phyloP scores from a whole-genome alignment of 1,140 invertebrate genomes.

The Drosophila tristis region DNA sequence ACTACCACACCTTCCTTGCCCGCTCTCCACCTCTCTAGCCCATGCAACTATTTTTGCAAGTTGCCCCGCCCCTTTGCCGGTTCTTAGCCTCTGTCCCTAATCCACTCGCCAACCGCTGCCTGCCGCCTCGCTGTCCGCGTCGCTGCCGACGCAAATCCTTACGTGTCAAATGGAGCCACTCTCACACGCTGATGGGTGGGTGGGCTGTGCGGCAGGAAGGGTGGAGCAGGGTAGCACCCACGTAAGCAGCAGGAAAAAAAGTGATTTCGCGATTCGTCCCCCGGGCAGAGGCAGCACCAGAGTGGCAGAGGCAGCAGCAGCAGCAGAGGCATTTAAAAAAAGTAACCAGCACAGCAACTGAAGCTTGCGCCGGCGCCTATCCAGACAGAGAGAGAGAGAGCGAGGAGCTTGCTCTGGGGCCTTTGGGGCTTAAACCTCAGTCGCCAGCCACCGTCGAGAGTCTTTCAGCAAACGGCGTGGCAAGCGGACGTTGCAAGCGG shows the following conservation, averaged over 20 bases:
- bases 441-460: slow-evolving; percentile 54
- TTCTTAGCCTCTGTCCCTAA: slow-evolving; percentile 41
- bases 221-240: slow-evolving; percentile 40
- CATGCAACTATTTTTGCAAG: slow-evolving; percentile 64
- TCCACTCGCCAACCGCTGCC: slow-evolving; percentile 27
- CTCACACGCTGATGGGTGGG: background rate
- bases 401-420: slow-evolving; percentile 27
- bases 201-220: slow-evolving; percentile 32
- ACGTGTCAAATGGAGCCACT: slow-evolving; percentile 64
- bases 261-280: slow-evolving; percentile 71
- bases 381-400: slow-evolving; percentile 2
- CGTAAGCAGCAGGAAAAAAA: slow-evolving; percentile 64
- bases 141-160: slow-evolving; percentile 69
- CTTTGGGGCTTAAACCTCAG: slow-evolving; percentile 31
- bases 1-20: slow-evolving; percentile 33
- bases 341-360: background rate
- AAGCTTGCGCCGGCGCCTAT: slow-evolving; percentile 62
- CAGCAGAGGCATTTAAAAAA: slow-evolving; percentile 10
- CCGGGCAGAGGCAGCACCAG: slow-evolving; percentile 61
- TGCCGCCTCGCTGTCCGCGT: background rate
- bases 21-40: background rate
- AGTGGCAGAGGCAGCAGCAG: slow-evolving; percentile 5
- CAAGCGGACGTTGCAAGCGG: slow-evolving; percentile 62
- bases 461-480: slow-evolving; percentile 68
- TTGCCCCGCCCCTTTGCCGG: slow-evolving; percentile 55